Base-by-base conservation (phyloP, 1,140 invertebrate genomes). In the Brachionus manjavacas region DNA sequence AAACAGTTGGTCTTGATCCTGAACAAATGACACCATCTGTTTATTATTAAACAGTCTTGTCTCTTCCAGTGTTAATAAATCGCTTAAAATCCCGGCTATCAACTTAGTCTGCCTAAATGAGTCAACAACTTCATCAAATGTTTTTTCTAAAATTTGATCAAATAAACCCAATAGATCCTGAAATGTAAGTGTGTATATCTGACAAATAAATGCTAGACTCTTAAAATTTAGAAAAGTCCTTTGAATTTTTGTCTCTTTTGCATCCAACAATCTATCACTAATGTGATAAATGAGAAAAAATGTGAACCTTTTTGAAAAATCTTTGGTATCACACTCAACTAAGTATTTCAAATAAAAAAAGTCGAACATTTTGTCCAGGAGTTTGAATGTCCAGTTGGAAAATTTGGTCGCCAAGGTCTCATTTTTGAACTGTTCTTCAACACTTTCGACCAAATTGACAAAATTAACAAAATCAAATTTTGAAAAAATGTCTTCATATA, bases 371-470 rank as follows among this genome's bases (percentile, higher is more conserved):
- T 76, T 8, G 46, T 76, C 39, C 11, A 76, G 1, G 4, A 76
- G 31, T 76, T 76, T 76, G 25, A 49, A 76, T 41, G 68, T 72
- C 68, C 68, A 72, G n/a, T 39, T 72, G 39, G 68, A 39, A 39
- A 39, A 72, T 72, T 72, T 76, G 1, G 12, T 41, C 0, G n/a
- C 2, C 35, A 23, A 41, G n/a, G 31, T 3, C 43, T 74, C 7
- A 35, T 70, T 14, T 70, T 16, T 70, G 46, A 74, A 74, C 20
- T 74, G 28, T 49, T 76, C 12, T 49, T 76, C 72, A 49, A 52
- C 20, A 25, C 8, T 52, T 12, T 76, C 43, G 1, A 49, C 46
- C 46, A 76, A 52, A 46, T 76, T 49, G 25, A 49, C 16, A 28
- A 49, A 76, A 46, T 25, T n/a, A 2, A 2, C 7, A 20, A 25